These are phyloP conservation scores for Atethmia centrago DNA, from an alignment of 2,888 invertebrate species.

Conservation along the genomic window DNA sequence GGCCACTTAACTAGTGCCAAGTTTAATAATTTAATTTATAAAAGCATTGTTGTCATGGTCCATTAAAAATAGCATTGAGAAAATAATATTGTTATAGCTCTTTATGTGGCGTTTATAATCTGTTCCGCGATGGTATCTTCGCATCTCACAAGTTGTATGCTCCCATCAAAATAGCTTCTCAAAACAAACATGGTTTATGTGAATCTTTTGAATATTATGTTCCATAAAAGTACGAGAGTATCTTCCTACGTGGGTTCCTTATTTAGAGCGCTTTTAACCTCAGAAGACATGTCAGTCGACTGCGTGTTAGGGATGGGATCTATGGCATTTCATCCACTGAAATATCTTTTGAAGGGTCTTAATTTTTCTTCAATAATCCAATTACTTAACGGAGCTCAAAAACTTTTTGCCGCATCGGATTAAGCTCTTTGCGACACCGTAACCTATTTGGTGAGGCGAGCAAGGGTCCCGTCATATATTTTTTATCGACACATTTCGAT, in stretches of 20 bases:
- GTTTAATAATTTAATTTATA: constrained; percentile 63
- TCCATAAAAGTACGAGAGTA: constrained; percentile 31
- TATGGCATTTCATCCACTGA: constrained; percentile 25
- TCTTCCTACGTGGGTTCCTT: constrained; percentile 22
- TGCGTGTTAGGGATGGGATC: constrained; percentile 14
- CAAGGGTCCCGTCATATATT: constrained; percentile 70
- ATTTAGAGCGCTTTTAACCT: constrained; percentile 34
- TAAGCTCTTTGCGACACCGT: constrained; percentile 63
- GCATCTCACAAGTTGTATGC: constrained; percentile 27
- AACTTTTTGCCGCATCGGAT: constrained; percentile 64
- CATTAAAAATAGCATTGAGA: constrained; percentile 54
- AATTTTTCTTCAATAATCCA: constrained; percentile 60
- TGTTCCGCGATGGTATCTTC: constrained; percentile 34
- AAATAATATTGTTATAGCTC: constrained; percentile 41
- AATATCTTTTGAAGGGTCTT: constrained; percentile 43
- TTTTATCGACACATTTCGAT: constrained; percentile 74
- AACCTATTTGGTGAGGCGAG: constrained; percentile 63
- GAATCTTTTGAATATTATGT: constrained; percentile 40
- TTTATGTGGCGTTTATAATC: constrained; percentile 33
- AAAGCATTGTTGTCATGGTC: constrained; percentile 56
- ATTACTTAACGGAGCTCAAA: constrained; percentile 59
- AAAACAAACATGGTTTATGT: constrained; percentile 46
- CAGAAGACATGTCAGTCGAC: constrained; percentile 19
- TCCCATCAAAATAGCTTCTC: constrained; percentile 44
- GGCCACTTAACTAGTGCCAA: constrained; percentile 60